Conservation (phyloP, 2,797 vertebrate species). For the Pantherophis alleghaniensis region DNA sequence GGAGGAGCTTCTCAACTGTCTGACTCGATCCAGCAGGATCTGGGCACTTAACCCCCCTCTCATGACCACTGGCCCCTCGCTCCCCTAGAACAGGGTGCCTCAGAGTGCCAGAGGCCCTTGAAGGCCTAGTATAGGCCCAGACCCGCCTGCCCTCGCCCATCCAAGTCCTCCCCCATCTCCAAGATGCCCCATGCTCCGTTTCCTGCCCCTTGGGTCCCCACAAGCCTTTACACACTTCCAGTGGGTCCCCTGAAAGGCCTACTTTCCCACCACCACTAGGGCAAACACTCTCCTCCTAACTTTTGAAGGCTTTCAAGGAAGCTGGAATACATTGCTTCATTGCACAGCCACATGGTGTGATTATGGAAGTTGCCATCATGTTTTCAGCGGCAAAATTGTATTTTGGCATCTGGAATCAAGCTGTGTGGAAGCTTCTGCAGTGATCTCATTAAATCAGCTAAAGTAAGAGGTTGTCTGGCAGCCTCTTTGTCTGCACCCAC, state of each 20-base stretch:
- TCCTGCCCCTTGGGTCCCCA: not conserved
- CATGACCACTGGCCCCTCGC: too few relatives aligned
- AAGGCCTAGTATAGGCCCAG: not conserved
- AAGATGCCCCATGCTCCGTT: not conserved
- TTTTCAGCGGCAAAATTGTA: not conserved
- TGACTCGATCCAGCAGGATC: too few relatives aligned
- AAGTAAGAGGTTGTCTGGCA: not conserved
- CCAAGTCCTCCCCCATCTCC: not conserved
- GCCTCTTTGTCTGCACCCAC: not conserved
- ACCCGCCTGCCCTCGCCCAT: not conserved
- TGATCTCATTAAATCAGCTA: not conserved
- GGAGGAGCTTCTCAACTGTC: too few relatives aligned
- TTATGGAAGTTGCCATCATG: not conserved
- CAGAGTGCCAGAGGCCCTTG: not conserved
- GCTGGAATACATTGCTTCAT: not conserved
- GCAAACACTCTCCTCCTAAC: not conserved
- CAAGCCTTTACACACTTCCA: not conserved
- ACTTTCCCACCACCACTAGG: not conserved
- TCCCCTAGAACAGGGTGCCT: not conserved
- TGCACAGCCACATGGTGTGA: not conserved
- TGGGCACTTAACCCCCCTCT: too few relatives aligned
- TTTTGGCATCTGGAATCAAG: not conserved
- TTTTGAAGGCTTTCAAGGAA: not conserved
- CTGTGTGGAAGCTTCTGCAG: not conserved
- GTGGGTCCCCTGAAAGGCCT: not conserved